phyloP scores from a whole-genome alignment of 2,888 invertebrate genomes.

The Scelioninae gen. 1 region DNA sequence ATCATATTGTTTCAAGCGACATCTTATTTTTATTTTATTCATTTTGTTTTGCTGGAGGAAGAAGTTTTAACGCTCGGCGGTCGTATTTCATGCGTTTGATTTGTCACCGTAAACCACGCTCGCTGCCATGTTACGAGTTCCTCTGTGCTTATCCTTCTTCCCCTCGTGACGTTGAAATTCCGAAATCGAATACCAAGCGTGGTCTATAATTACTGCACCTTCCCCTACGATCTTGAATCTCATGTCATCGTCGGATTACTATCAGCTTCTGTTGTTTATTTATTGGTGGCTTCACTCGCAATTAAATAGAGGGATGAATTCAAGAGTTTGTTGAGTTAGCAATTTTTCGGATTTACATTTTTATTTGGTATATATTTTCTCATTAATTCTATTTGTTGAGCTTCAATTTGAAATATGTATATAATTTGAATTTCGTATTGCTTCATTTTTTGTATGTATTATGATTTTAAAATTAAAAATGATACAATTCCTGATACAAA shows the following conservation, averaged over 20 bases:
- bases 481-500: too few species aligned
- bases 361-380: not conserved
- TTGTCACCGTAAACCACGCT: constrained; percentile 60
- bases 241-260: constrained; percentile 54
- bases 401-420: too few species aligned
- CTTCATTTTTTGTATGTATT: too few species aligned
- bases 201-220: constrained; percentile 66
- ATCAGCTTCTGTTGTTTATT: constrained; percentile 52
- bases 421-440: too few species aligned
- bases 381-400: too few species aligned
- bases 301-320: not conserved
- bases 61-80: constrained; percentile 24
- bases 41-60: constrained; percentile 9
- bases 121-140: constrained; percentile 16
- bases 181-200: constrained; percentile 63
- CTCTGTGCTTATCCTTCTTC: constrained; percentile 41
- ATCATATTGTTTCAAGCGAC: too few species aligned
- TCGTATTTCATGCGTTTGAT: constrained; percentile 55
- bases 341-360: not conserved
- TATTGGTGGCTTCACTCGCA: constrained; percentile 7
- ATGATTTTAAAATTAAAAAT: too few species aligned
- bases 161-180: constrained; percentile 56
- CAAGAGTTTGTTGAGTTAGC: not conserved
- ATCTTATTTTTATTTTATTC: not conserved
- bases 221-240: constrained; percentile 58